Percentiles rank a stretch among this genome's conserved stretches.
phyloP scores from a whole-genome alignment of 2,113 vertebrate genomes.

The Merops nubicus region DNA sequence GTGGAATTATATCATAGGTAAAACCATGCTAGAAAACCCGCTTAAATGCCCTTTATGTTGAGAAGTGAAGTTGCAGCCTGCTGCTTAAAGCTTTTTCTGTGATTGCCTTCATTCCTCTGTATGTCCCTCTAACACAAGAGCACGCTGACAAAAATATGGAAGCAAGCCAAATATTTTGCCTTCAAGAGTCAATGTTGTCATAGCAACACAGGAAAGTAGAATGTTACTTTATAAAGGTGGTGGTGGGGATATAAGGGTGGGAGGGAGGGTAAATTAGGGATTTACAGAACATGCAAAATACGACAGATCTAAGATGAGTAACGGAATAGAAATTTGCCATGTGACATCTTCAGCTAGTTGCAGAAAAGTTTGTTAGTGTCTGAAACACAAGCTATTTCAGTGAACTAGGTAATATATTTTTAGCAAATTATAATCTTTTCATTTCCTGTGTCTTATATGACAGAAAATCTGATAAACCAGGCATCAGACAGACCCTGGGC shows the following conservation, averaged over 20 bases:
- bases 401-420: background rate
- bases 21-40: background rate
- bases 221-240: background rate
- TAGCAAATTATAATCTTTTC: background rate
- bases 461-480: background rate
- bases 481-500: background rate
- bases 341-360: background rate
- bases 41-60: background rate
- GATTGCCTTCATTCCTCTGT: background rate
- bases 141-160: background rate
- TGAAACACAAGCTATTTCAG: background rate
- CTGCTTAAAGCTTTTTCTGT: background rate
- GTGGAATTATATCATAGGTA: background rate
- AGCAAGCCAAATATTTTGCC: conserved; percentile 19
- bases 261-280: background rate
- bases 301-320: background rate
- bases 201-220: conserved; percentile 54
- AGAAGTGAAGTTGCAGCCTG: background rate
- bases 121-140: conserved; percentile 9
- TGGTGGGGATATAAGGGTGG: background rate
- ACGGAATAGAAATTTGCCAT: background rate
- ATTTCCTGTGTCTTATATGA: background rate
- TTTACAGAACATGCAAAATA: background rate
- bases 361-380: background rate
- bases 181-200: conserved; percentile 59